A percentile compares a stretch with the other conserved stretches of the same genome.
Conservation (phyloP, 2,113 vertebrate species). For the Cheilinus undulatus region DNA sequence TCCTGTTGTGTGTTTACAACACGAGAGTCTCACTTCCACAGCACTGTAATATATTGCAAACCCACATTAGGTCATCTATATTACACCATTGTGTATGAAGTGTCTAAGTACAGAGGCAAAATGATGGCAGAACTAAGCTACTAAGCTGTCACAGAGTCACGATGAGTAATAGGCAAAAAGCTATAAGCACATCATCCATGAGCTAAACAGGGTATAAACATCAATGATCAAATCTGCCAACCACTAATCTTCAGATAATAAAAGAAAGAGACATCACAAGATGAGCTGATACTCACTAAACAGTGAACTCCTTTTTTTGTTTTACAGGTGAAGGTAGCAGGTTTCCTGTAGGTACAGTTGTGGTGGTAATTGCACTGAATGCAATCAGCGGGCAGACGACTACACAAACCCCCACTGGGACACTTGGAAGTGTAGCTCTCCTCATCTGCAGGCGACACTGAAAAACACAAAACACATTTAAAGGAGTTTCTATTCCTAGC, state of each 20-base stretch:
- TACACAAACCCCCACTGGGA: constrained; percentile 92
- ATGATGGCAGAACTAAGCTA: neutral
- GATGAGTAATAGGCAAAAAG: too few species aligned
- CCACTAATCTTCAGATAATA: neutral
- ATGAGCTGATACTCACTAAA: constrained; percentile 85
- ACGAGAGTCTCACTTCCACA: too few species aligned
- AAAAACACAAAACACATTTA: constrained; percentile 27
- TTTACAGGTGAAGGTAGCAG: constrained; percentile 85
- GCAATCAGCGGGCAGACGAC: constrained; percentile 88
- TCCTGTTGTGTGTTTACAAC: too few species aligned
- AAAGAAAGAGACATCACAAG: neutral
- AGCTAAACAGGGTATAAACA: neutral
- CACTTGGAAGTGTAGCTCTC: constrained; percentile 80
- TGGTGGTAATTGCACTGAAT: constrained; percentile 88
- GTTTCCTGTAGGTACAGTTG: constrained; percentile 92
- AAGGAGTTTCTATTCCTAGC: neutral
- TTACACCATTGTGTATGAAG: too few species aligned
- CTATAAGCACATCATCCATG: too few species aligned
- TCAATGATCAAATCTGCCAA: neutral
- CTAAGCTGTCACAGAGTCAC: too few species aligned
- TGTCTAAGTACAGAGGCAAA: too few species aligned
- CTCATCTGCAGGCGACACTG: constrained; percentile 66
- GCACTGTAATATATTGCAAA: too few species aligned
- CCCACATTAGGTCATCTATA: too few species aligned
- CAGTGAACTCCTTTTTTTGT: constrained; percentile 89